Evolutionary conservation across 2,797 vertebrate genomes (phyloP).

Genomic region (Lacerta viridis): DNA sequence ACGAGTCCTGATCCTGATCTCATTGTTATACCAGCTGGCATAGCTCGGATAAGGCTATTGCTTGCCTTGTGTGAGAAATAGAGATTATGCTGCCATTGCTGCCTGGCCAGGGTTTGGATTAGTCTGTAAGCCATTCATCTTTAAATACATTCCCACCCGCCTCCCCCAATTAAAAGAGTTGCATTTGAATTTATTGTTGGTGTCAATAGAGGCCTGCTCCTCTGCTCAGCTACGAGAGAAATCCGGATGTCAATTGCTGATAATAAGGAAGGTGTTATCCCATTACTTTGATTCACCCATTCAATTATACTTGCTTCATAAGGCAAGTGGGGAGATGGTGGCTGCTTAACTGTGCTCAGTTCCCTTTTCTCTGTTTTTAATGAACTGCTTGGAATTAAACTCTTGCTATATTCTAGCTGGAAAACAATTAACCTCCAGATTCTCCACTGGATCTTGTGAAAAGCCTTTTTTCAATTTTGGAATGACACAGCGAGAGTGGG

Average conservation of each 20-base stretch:
- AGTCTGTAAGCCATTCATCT: too few relatives aligned
- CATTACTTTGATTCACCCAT: neutral
- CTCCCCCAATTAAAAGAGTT: neutral
- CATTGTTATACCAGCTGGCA: too few relatives aligned
- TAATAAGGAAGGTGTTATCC: neutral
- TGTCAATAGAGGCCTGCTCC: neutral
- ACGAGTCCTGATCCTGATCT: too few relatives aligned
- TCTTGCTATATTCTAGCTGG: conserved; percentile 32
- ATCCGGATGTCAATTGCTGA: neutral
- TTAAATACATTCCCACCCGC: too few relatives aligned
- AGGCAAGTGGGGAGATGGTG: conserved; percentile 15
- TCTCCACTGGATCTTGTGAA: conserved; percentile 44
- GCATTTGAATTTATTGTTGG: conserved; percentile 4
- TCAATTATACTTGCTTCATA: conserved; percentile 19
- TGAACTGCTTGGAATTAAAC: conserved; percentile 27
- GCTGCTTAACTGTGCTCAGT: conserved; percentile 6
- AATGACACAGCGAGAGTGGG: conserved; percentile 49
- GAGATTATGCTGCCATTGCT: too few relatives aligned
- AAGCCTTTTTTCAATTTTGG: conserved; percentile 44
- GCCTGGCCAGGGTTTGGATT: too few relatives aligned
- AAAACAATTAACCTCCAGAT: conserved; percentile 54
- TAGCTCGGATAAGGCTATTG: too few relatives aligned
- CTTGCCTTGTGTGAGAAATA: too few relatives aligned
- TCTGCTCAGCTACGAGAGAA: conserved; percentile 9
- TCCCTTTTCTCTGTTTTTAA: conserved; percentile 14